Evolutionary conservation across 2,113 vertebrate genomes (phyloP).

Genomic region (Rhinoptilus africanus): DNA sequence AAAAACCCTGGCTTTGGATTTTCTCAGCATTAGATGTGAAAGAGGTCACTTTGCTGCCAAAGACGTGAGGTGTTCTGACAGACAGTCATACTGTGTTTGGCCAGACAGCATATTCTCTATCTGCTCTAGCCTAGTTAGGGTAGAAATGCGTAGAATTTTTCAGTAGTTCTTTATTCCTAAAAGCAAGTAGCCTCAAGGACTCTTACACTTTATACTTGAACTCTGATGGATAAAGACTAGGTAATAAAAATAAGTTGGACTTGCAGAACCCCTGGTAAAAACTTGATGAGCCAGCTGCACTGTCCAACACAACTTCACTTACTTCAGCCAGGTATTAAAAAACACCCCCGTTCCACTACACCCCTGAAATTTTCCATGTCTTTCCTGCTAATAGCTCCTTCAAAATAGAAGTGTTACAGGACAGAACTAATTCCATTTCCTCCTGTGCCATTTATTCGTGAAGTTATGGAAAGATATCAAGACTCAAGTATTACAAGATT

Average conservation of each 20-base stretch:
- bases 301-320: not conserved
- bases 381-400: not conserved
- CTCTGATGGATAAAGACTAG: not conserved
- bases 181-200: constrained; percentile 18
- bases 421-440: not conserved
- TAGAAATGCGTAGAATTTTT: constrained; percentile 20
- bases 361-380: not conserved
- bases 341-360: not conserved
- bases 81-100: constrained; percentile 13
- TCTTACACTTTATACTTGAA: not conserved
- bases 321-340: not conserved
- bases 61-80: constrained; percentile 16
- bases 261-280: constrained; percentile 22
- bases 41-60: constrained; percentile 4
- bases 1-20: not conserved
- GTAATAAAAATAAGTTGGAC: constrained; percentile 20
- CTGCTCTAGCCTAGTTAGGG: not conserved
- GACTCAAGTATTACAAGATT: not conserved
- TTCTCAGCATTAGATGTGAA: not conserved
- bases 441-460: not conserved
- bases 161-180: constrained; percentile 27
- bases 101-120: not conserved
- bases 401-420: not conserved
- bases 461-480: not conserved
- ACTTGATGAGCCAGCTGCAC: constrained; percentile 10